Evolutionary conservation across 2,797 vertebrate genomes (phyloP), one percentile per base, ranked within the genome.

Genomic region (Dendrocincla tyrannina): DNA sequence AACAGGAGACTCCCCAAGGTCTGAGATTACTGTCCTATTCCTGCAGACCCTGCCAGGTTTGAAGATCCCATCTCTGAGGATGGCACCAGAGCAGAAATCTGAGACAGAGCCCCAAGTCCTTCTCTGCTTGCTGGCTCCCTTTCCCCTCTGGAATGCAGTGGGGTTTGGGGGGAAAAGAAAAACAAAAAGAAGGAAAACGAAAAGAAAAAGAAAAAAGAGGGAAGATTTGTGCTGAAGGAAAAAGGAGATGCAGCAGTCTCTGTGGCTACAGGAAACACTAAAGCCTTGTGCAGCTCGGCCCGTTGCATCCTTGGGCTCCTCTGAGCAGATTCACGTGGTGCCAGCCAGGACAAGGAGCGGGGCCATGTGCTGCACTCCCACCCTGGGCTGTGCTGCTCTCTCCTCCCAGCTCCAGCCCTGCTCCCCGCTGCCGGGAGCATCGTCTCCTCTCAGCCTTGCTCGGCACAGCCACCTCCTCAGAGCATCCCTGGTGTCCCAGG

Each of bases 271-370:
- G 91, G 63, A 91, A 95, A 73, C 72, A 63, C 28, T 28, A 63
- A 93, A 93, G 91, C 83, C 83, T 96, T 86, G 70, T 68, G 93
- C 85, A 85, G 50, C n/a, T 49, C 14, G 18, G 52, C 76, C 67
- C 55, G 0, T 1, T 72, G 88, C 64, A 25, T 79, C 89, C 85
- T 52, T 53, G 90, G 62, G 87, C 87, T 96, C 89, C 52, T 84
- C 93, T 85, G 42, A 66, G 60, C 74, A 11, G 91, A n/a, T 53
- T 69, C 85, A 30, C 33, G 10, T 24, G 66, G 93, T 88, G 89
- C 75, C 52, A 83, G 62, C 78, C 62, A 14, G 70, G 75, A 27
- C 0, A 3, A 73, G 80, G 79, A 23, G 9, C 0, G 1, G 80
- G 49, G 53, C 53, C 24, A 3, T 0, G 35, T 28, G 60, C 62